phyloP scores from a whole-genome alignment of 2,113 vertebrate species.

The Etheostoma cragini region DNA sequence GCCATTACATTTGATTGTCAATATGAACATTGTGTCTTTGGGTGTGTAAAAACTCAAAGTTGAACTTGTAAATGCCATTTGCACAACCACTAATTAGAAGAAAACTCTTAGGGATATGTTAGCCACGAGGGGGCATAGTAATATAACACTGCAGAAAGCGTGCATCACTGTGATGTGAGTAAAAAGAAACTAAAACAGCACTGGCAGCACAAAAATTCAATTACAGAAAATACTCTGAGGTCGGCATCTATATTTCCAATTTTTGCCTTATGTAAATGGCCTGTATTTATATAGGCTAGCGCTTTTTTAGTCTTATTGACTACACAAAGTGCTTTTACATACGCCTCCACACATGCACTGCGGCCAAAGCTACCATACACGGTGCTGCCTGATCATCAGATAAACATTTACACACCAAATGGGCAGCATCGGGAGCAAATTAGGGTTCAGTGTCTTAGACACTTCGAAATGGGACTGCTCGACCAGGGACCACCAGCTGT shows the following conservation, averaged over 20 bases:
- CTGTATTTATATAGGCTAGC: too few species aligned
- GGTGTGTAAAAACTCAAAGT: neutral
- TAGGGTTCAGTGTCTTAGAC: too few species aligned
- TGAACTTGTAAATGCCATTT: neutral
- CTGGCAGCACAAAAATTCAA: neutral
- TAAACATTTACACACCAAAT: too few species aligned
- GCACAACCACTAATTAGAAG: neutral
- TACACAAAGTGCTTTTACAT: too few species aligned
- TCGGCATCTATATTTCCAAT: neutral
- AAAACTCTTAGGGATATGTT: neutral
- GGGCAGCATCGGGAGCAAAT: too few species aligned
- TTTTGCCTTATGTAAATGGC: too few species aligned
- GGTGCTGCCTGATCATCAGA: too few species aligned
- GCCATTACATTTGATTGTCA: neutral
- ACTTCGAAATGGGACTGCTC: too few species aligned
- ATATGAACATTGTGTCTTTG: neutral
- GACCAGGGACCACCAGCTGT: too few species aligned
- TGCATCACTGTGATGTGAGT: conserved; percentile 11
- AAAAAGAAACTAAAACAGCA: neutral
- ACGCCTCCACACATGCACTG: too few species aligned
- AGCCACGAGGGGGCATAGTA: conserved; percentile 60
- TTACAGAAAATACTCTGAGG: neutral
- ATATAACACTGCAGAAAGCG: conserved; percentile 21
- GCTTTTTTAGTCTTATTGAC: too few species aligned
- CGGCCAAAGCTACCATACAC: too few species aligned